Evolutionary conservation across 37 sponge, comb jelly and placozoan genomes (phyloP).

Genomic region (Dysidea cf. avara): DNA sequence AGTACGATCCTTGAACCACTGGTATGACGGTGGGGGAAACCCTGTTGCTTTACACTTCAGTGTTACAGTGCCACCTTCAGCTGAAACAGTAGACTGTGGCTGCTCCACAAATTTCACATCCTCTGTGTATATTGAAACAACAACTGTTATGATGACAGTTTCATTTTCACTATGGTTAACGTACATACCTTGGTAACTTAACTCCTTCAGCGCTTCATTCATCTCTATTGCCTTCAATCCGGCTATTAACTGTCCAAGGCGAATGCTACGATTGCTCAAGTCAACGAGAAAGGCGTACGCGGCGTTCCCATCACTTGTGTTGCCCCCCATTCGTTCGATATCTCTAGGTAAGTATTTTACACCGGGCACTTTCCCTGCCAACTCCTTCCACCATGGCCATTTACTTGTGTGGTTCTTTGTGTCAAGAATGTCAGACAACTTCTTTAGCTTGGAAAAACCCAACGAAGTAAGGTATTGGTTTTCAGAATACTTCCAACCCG

Average conservation of each 20-base stretch:
- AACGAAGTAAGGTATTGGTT: constrained; percentile 20
- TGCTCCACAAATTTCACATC: constrained; percentile 53
- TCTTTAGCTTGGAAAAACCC: constrained; percentile 31
- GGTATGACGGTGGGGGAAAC: constrained; percentile 65
- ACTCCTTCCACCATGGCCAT: constrained; percentile 36
- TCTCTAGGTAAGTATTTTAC: constrained; percentile 12
- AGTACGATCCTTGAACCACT: constrained; percentile 73
- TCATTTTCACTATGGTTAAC: neutral
- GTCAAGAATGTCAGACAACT: constrained; percentile 44
- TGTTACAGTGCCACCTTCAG: constrained; percentile 43
- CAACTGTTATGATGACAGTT: neutral
- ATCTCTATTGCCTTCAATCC: constrained; percentile 58
- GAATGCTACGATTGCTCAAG: constrained; percentile 60
- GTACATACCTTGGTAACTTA: constrained; percentile 67
- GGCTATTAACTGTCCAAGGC: constrained; percentile 43
- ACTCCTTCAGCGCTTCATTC: constrained; percentile 38
- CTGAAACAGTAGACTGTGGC: constrained; percentile 48
- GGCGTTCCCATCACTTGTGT: constrained; percentile 62
- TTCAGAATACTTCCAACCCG: neutral
- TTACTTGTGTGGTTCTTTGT: constrained; percentile 18
- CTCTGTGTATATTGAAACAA: constrained; percentile 40
- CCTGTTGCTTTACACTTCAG: constrained; percentile 73
- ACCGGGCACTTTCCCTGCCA: constrained; percentile 38
- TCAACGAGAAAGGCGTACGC: constrained; percentile 62
- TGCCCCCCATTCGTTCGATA: constrained; percentile 20